Conservation (phyloP, 2,797 vertebrate genomes). For the Megalops cyprinoides region DNA sequence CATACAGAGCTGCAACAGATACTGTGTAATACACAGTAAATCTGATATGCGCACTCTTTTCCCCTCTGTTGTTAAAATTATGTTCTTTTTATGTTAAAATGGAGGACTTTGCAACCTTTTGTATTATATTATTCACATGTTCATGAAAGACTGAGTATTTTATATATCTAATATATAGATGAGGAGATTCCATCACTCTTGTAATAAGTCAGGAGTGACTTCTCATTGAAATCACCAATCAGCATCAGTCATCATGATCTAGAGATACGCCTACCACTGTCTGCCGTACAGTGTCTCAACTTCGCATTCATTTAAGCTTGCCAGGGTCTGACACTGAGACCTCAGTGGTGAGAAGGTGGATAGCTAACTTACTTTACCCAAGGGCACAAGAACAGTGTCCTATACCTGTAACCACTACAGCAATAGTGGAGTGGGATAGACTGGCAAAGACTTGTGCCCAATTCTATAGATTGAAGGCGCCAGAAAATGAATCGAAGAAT, state of each 20-base stretch:
- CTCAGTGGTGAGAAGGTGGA: not conserved
- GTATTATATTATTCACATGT: no score
- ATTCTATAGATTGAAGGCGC: not conserved
- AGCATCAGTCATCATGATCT: no score
- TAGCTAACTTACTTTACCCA: not conserved
- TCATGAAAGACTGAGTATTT: no score
- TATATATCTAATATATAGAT: not conserved
- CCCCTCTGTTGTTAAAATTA: not conserved
- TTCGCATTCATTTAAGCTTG: not conserved
- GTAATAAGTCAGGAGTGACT: not conserved
- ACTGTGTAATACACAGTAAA: not conserved
- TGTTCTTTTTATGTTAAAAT: not conserved
- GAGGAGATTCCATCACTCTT: not conserved
- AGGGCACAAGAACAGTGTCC: not conserved
- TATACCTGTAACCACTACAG: not conserved
- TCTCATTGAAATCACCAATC: no score
- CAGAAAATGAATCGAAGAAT: not conserved
- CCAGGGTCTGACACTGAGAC: not conserved
- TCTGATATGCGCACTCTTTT: not conserved
- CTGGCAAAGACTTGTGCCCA: not conserved
- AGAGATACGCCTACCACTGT: not conserved
- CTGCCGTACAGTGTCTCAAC: not conserved
- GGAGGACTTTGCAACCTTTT: not conserved
- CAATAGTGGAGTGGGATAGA: not conserved
- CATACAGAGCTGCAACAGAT: not conserved